phyloP scores from a whole-genome alignment of 1,140 invertebrate genomes.

The Sycophila sp. region DNA sequence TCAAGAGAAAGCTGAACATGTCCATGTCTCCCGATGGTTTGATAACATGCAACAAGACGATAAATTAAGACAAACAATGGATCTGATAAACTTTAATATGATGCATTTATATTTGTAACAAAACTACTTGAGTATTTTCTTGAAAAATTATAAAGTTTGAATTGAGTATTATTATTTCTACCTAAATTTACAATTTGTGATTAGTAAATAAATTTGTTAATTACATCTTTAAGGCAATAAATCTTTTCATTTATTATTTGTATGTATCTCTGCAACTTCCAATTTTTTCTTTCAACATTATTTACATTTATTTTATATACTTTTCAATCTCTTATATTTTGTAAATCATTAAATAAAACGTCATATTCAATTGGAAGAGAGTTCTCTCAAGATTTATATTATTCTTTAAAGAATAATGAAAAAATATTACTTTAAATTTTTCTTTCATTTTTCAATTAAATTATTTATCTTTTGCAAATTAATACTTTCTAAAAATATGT shows the following conservation, averaged over 20 bases:
- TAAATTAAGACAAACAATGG: slow-evolving; percentile 67
- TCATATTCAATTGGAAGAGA: no score
- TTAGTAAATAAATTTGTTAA: slow-evolving; percentile 35
- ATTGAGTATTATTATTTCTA: not conserved
- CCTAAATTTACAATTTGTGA: slow-evolving; percentile 20
- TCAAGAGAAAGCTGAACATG: slow-evolving; percentile 70
- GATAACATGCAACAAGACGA: slow-evolving; percentile 73
- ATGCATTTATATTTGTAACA: slow-evolving; percentile 58
- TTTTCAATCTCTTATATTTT: no score
- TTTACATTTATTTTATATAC: no score
- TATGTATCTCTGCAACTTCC: no score
- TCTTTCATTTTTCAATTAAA: no score
- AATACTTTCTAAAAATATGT: no score
- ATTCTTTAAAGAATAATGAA: no score
- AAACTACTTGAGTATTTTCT: slow-evolving; percentile 9
- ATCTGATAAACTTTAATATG: slow-evolving; percentile 68
- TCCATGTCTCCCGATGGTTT: slow-evolving; percentile 76
- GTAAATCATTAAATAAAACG: no score
- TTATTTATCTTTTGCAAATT: no score
- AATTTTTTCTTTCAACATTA: no score
- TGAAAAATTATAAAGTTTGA: slow-evolving; percentile 3
- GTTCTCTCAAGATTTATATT: no score
- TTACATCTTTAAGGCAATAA: slow-evolving; percentile 28
- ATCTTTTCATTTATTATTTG: slow-evolving; percentile 14
- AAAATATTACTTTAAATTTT: no score